These are phyloP conservation scores for Ptilonorhynchus violaceus DNA, from an alignment of 2,113 vertebrate species.

Conservation along the genomic window DNA sequence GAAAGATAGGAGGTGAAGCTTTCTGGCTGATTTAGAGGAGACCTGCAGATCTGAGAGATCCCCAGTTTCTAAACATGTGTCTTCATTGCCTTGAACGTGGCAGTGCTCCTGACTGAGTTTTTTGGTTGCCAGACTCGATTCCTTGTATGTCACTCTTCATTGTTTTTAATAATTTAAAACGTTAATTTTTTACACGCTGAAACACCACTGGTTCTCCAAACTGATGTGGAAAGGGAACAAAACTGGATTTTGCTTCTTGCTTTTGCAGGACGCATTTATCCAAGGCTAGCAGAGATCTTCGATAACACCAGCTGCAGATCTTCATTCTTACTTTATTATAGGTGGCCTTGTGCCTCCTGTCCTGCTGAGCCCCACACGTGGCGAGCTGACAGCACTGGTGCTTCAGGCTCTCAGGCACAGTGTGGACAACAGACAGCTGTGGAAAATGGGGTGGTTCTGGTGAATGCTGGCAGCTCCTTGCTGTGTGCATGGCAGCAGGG, in stretches of 20 bases:
- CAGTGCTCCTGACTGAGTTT: background rate
- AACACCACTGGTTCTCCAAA: background rate
- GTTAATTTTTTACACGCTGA: background rate
- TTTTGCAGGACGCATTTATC: background rate
- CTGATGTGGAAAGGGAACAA: background rate
- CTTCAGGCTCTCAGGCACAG: background rate
- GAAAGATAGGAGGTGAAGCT: background rate
- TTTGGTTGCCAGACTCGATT: background rate
- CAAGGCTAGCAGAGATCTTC: background rate
- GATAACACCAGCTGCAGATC: background rate
- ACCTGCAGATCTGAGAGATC: background rate
- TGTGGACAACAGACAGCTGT: background rate
- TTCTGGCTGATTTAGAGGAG: background rate
- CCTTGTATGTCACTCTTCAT: background rate
- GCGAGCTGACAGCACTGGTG: fast-evolving
- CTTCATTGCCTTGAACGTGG: background rate
- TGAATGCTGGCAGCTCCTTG: background rate
- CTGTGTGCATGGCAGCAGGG: fast-evolving
- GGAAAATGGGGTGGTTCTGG: background rate
- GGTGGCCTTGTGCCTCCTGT: background rate
- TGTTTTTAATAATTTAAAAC: background rate
- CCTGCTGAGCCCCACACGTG: fast-evolving
- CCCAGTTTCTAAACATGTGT: fast-evolving
- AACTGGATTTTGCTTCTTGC: background rate
- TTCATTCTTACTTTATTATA: background rate